Percentiles rank a stretch among this genome's conserved stretches.
These are phyloP conservation scores for Atopsyche davidsoni DNA, from an alignment of 1,140 invertebrate species.

Conservation along the genomic window DNA sequence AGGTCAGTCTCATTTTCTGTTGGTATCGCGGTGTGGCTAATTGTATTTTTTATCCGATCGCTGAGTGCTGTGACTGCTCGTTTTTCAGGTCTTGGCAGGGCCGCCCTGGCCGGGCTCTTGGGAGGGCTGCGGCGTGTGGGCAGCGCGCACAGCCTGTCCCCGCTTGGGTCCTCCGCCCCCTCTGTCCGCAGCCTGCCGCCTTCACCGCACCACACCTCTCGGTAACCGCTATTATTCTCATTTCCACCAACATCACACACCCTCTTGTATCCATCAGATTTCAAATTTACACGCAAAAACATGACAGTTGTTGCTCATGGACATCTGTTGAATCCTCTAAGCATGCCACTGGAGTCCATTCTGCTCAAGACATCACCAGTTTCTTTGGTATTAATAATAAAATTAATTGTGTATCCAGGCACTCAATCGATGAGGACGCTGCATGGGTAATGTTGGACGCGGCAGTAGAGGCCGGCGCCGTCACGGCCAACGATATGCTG, in stretches of 20 bases:
- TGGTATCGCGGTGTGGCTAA: no score
- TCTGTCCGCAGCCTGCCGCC: constrained; percentile 68
- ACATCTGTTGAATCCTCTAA: no score
- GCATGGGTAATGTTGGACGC: constrained; percentile 41
- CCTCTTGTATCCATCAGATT: no score
- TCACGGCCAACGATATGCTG: constrained; percentile 42
- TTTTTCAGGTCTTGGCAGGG: constrained; percentile 32
- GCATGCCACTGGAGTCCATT: no score
- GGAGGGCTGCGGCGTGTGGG: constrained; percentile 43
- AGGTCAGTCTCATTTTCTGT: no score
- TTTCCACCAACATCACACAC: no score
- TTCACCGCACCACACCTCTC: constrained; percentile 64
- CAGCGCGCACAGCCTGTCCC: constrained; percentile 49
- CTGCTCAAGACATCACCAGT: neutral
- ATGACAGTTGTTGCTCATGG: no score
- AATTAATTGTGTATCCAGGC: constrained; percentile 9
- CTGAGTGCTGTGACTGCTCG: no score
- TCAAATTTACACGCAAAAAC: no score
- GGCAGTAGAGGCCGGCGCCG: constrained; percentile 41
- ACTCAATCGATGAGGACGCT: constrained; percentile 21
- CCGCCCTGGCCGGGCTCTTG: constrained; percentile 43
- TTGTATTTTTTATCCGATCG: no score
- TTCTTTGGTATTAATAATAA: neutral
- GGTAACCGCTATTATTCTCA: no score
- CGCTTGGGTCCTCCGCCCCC: constrained; percentile 43